Base-by-base conservation (phyloP, 2,797 vertebrate species). In the Enteromius thamalakanensis region DNA sequence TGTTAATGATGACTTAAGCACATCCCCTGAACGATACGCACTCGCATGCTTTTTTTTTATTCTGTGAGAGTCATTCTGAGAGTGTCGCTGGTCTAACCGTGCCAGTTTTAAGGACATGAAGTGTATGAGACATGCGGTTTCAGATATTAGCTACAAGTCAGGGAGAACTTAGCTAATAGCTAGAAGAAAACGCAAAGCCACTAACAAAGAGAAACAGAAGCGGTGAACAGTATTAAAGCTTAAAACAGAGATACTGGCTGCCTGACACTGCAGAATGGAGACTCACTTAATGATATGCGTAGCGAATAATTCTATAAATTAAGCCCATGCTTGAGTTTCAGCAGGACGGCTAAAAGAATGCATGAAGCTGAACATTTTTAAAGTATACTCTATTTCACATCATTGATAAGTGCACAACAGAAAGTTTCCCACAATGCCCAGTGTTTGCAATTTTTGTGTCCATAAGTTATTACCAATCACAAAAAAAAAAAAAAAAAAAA, bases 1-100 rank as follows among this genome's bases (percentile, higher is more conserved):
- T 82, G 49, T 53, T 62, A 70, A 21, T 55, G 81, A 76, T 78
- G 65, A 84, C 85, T 83, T 72, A 88, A 85, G 87, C 87, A 82
- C 69, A 21, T 84, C 86, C 17, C 87, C 77, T 72, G 45, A 70
- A 65, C 19, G 3, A 77, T 87, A 89, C 3, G 7, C 62, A 53
- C 10, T 67, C 10, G 4, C 53, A 23, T 4, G 26, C 21, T 23
- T 68, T 53, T 47, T 45, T 47, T 67, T 34, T 51, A 40, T 51
- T 34, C n/a, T 70, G 42, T 4, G 11, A 21, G 58, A n/a, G n/a
- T 78, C 62, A 23, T 70, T 71, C 37, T 17, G 37, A 62, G 9
- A 51, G 1, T 29, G 53, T 67, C 75, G 4, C 15, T n/a, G 17
- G 49, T 42, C 7, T 55, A 42, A 42, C 58, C 17, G 42, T 62